Conservation (phyloP, 2,888 invertebrate genomes). For the Saturnia pavonia region DNA sequence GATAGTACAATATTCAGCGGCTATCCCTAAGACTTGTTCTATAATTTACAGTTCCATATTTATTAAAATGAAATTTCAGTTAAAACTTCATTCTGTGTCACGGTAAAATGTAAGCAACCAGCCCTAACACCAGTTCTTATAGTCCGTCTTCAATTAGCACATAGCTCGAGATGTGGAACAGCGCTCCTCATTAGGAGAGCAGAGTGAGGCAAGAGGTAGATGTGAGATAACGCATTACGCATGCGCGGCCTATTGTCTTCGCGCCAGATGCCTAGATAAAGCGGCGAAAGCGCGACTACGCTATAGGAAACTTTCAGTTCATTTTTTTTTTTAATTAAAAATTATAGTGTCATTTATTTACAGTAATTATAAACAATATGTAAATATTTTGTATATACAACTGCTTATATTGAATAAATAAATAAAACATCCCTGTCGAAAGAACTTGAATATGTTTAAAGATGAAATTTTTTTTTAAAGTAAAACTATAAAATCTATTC, state of each 20-base stretch:
- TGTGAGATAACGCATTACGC: slow-evolving; percentile 79
- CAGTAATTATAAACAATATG: neutral
- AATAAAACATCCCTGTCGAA: too few relatives aligned
- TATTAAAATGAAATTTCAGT: neutral
- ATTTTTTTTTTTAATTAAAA: slow-evolving; percentile 44
- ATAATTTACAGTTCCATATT: neutral
- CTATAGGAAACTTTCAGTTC: slow-evolving; percentile 57
- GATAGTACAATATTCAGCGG: too few relatives aligned
- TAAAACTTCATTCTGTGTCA: neutral
- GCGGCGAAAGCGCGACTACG: slow-evolving; percentile 60
- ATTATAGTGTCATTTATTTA: slow-evolving; percentile 22
- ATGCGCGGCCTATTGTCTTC: slow-evolving; percentile 77
- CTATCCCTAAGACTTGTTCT: too few relatives aligned
- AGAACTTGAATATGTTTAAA: too few relatives aligned
- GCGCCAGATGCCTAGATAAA: slow-evolving; percentile 61
- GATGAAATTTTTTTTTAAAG: too few relatives aligned
- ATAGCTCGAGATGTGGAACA: slow-evolving; percentile 64
- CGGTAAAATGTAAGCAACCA: neutral
- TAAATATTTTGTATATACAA: too few relatives aligned
- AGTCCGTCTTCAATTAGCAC: slow-evolving; percentile 64
- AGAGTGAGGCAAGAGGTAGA: slow-evolving; percentile 74
- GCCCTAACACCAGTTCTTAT: slow-evolving; percentile 21
- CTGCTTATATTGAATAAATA: too few relatives aligned
- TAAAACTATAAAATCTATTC: too few relatives aligned
- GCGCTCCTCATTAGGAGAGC: slow-evolving; percentile 74